These are phyloP conservation scores for Oostethus manadensis DNA, from an alignment of 2,113 vertebrate species.

Conservation along the genomic window DNA sequence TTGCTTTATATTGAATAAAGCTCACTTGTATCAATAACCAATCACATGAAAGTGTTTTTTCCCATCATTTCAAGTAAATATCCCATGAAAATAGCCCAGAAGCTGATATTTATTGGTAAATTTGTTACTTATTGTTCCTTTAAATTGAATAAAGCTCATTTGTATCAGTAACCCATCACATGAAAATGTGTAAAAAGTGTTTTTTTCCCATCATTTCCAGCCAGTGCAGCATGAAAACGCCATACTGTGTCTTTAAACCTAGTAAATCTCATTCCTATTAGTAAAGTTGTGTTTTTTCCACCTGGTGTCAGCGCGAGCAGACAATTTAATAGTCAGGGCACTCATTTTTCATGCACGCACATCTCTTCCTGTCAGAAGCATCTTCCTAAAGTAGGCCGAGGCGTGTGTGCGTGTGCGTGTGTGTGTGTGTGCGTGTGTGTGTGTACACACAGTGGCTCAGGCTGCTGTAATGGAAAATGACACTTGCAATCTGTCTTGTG, in stretches of 20 bases:
- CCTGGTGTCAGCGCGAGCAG: constrained; percentile 8
- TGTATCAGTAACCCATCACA: too few species aligned
- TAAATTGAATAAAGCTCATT: too few species aligned
- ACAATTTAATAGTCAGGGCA: constrained; percentile 42
- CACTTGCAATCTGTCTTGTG: constrained; percentile 79
- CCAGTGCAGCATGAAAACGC: too few species aligned
- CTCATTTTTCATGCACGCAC: constrained; percentile 45
- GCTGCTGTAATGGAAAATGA: constrained; percentile 75
- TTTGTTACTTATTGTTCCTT: too few species aligned
- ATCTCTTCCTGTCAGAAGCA: constrained; percentile 63
- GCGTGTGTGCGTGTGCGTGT: constrained; percentile 39
- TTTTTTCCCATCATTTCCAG: too few species aligned
- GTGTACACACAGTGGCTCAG: constrained; percentile 42
- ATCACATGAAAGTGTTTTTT: too few species aligned
- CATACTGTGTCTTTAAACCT: background rate
- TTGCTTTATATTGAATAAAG: too few species aligned
- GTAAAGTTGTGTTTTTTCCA: constrained; percentile 7
- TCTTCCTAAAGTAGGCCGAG: constrained; percentile 70
- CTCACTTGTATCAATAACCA: too few species aligned
- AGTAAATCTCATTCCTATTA: background rate
- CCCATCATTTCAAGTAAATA: too few species aligned
- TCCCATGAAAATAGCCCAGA: too few species aligned
- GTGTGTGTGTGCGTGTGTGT: constrained; percentile 29
- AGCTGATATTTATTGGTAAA: too few species aligned
- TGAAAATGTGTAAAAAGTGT: too few species aligned